These are phyloP conservation scores for Charina bottae DNA, from an alignment of 2,113 vertebrate species.

Conservation along the genomic window DNA sequence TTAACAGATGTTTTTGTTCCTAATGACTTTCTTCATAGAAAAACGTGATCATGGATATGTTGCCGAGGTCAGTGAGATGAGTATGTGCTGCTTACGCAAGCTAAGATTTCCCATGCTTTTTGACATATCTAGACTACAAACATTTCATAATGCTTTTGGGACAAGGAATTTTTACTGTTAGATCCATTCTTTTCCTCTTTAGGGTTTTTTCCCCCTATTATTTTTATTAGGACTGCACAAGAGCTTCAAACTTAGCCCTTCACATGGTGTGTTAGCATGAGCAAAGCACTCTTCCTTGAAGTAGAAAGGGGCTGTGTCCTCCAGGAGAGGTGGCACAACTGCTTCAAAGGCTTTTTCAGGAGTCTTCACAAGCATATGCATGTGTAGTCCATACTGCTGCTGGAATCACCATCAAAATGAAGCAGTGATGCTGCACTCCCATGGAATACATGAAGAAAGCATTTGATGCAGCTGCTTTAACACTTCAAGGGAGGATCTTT, in stretches of 20 bases:
- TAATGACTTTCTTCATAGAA: constrained; percentile 14
- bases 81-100: not conserved
- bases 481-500: not conserved
- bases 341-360: not conserved
- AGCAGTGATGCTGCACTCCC: not conserved
- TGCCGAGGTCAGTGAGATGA: constrained; percentile 16
- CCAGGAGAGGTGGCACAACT: not conserved
- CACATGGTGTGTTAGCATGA: not conserved
- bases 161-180: constrained; percentile 16
- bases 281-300: not conserved
- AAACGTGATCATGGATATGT: constrained; percentile 8
- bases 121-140: constrained; percentile 9
- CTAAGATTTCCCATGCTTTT: constrained; percentile 6
- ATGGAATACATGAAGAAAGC: not conserved
- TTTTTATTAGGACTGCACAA: not conserved
- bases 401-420: not conserved
- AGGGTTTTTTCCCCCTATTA: not conserved
- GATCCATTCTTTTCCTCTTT: constrained; percentile 8
- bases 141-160: constrained; percentile 19
- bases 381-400: not conserved
- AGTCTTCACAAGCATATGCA: not conserved
- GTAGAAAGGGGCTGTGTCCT: not conserved
- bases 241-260: not conserved
- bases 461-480: not conserved
- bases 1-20: constrained; percentile 31